A percentile compares a stretch with the other conserved stretches of the same genome.
Evolutionary conservation across 2,797 vertebrate species (phyloP).

Genomic region (Sebastes glaucus): DNA sequence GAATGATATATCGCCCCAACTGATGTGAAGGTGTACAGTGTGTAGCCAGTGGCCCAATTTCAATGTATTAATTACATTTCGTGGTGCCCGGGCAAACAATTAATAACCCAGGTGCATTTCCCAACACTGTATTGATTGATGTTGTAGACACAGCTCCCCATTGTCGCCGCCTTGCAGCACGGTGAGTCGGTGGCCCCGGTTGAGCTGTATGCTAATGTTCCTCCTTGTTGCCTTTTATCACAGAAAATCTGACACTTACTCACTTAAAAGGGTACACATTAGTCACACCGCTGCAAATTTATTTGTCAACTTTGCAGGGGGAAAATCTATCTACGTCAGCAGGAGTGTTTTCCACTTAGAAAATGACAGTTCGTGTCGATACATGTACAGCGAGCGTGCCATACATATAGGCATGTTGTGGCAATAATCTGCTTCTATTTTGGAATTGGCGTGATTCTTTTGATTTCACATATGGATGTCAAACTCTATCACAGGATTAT

Average conservation of each 20-base stretch:
- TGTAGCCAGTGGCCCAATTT: constrained; percentile 66
- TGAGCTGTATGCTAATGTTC: constrained; percentile 50
- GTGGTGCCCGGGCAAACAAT: constrained; percentile 66
- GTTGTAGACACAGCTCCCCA: constrained; percentile 46
- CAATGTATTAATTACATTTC: constrained; percentile 77
- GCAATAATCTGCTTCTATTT: neutral
- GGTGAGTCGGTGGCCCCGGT: constrained; percentile 7
- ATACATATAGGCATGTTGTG: neutral
- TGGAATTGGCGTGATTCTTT: neutral
- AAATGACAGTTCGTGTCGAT: neutral
- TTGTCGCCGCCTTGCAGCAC: constrained; percentile 48
- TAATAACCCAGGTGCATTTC: constrained; percentile 70
- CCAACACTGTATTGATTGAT: constrained; percentile 74
- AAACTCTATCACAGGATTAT: neutral
- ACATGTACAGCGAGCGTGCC: neutral
- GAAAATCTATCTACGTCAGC: constrained; percentile 27
- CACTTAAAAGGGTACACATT: constrained; percentile 50
- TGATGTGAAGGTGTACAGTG: constrained; percentile 37
- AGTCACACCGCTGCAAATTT: constrained; percentile 38
- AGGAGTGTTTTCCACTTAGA: constrained; percentile 16
- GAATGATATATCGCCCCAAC: constrained; percentile 36
- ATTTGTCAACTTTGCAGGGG: constrained; percentile 22
- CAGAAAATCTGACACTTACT: constrained; percentile 44
- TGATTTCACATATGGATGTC: neutral
- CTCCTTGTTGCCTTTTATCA: constrained; percentile 53